Evolutionary conservation across 2,888 invertebrate genomes (phyloP).

Genomic region (Pocota personata): DNA sequence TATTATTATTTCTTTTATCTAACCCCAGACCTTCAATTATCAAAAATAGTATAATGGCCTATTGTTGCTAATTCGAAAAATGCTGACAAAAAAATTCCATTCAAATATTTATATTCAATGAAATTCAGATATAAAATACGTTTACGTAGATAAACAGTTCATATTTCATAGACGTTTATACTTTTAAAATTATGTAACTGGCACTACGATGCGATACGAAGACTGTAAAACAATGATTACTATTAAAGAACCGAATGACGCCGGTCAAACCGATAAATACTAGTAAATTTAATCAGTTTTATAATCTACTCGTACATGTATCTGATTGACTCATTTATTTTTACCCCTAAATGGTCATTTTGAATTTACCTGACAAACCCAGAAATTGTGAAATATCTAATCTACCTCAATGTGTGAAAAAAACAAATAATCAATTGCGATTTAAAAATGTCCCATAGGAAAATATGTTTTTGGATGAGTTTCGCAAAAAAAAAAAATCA

Average conservation of each 20-base stretch:
- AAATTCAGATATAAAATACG: not conserved
- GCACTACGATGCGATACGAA: not conserved
- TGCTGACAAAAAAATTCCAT: not conserved
- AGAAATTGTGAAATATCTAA: slow-evolving; percentile 4
- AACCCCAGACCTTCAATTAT: not conserved
- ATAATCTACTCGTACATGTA: not conserved
- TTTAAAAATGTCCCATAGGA: not conserved
- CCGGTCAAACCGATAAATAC: not conserved
- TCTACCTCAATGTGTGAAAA: not conserved
- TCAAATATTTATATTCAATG: not conserved
- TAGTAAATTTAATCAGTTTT: not conserved
- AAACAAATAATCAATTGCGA: not conserved
- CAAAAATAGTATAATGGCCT: not conserved
- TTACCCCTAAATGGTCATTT: not conserved
- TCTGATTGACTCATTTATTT: not conserved
- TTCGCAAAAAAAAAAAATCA: not conserved
- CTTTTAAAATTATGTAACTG: too few relatives aligned
- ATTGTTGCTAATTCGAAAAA: not conserved
- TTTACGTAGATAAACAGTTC: not conserved
- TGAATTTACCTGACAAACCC: not conserved
- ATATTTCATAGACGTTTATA: too few relatives aligned
- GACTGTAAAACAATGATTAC: not conserved
- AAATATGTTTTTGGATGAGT: not conserved
- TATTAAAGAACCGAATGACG: not conserved
- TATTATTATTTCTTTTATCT: not conserved